Evolutionary conservation across 1,140 invertebrate species (phyloP).

Genomic region (Adelges cooleyi): DNA sequence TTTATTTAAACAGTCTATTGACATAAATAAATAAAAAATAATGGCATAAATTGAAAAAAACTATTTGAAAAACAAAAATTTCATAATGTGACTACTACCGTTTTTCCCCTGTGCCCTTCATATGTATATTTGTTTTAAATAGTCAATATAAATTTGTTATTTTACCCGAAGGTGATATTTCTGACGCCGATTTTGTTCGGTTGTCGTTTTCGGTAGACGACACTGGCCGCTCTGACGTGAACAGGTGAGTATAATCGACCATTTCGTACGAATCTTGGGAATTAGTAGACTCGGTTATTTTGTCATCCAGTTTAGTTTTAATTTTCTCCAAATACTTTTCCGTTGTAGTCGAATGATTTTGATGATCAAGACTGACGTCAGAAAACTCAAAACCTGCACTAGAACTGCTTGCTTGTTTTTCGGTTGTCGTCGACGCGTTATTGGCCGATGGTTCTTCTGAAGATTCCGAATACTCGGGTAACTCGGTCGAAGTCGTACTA

Average conservation of each 20-base stretch:
- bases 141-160: too few relatives aligned
- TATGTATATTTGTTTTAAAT: too few relatives aligned
- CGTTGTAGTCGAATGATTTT: conserved; percentile 12
- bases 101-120: too few relatives aligned
- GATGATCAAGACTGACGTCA: background rate
- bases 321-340: conserved; percentile 17
- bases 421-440: background rate
- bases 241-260: background rate
- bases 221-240: background rate
- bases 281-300: background rate
- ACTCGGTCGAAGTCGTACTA: background rate
- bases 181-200: conserved; percentile 4
- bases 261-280: background rate
- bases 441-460: background rate
- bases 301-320: background rate
- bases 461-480: conserved; percentile 1
- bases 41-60: too few relatives aligned
- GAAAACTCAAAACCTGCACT: background rate
- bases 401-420: conserved; percentile 1
- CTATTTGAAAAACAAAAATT: too few relatives aligned
- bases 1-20: too few relatives aligned
- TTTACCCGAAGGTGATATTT: too few relatives aligned
- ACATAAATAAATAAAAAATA: too few relatives aligned
- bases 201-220: background rate
- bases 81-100: too few relatives aligned